Evolutionary conservation across 1,140 invertebrate genomes (phyloP), one percentile per base, ranked within the genome.

Genomic region (Lasioglossum albipes): DNA sequence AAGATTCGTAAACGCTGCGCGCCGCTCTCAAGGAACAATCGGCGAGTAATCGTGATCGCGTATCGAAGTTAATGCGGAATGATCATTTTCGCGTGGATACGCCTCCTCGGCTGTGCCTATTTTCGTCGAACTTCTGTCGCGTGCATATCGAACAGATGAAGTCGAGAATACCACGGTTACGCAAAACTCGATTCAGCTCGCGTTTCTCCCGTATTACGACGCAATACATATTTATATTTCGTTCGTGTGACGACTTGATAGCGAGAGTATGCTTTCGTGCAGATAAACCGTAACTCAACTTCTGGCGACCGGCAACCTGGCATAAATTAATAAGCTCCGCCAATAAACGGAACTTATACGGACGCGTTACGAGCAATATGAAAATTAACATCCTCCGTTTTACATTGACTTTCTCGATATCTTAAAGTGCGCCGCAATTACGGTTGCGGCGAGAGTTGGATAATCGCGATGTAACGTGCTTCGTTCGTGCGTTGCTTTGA

Each of bases 161-260:
- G 64, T 68, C 41, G 65, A 0, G 61, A 57, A 69, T 22, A 22
- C n/a, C 52, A 18, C 52, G 57, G 42, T 84, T 83, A 73, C 42
- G 75, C 49, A 79, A 84, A 9, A 0, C 13, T 9, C 57, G 75
- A 73, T 69, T 84, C 22, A 9, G 41, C 59, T 52, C 52, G 59
- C 67, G 49, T 71, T 54, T 52, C 27, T 41, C 42, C 52, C 20
- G 52, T 59, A 64, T 62, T 52, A 62, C 81, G 75, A 70, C 20
- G 31, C 54, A 62, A 79, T 84, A n/a, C n/a, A n/a, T n/a, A 84
- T 84, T 84, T 79, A 71, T 80, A 84, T 75, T 62, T 80, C 57
- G 49, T 52, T 13, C 22, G 61, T n/a, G 6, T 13, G 54, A 57
- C 65, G 65, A 22, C 10, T 13, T 12, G 77, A 62, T 67, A 75